Evolutionary conservation across 92 coral and sea anemone genomes (phyloP).

Genomic region (Porites lobata): DNA sequence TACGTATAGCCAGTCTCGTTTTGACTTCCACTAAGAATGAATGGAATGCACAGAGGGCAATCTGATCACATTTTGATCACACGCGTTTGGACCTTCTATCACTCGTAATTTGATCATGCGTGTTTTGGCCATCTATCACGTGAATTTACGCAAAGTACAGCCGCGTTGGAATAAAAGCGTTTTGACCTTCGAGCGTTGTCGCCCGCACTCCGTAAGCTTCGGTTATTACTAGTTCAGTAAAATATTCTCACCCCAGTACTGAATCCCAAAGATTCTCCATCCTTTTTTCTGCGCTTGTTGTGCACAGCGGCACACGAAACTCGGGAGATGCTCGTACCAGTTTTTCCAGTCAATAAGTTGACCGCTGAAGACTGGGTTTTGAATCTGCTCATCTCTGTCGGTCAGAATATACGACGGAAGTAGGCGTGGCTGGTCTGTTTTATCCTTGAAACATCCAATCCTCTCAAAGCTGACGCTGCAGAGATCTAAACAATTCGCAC

Average conservation of each 20-base stretch:
- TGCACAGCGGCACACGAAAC: constrained; percentile 90
- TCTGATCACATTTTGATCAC: too few species aligned
- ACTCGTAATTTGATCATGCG: too few species aligned
- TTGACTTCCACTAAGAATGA: too few species aligned
- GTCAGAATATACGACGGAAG: constrained; percentile 75
- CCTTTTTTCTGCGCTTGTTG: constrained; percentile 73
- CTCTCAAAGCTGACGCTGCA: constrained; percentile 33
- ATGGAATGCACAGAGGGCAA: too few species aligned
- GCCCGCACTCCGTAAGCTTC: too few species aligned
- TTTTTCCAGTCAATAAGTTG: constrained; percentile 71
- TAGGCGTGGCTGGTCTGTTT: constrained; percentile 41
- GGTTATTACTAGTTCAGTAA: neutral
- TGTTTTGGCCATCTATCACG: too few species aligned
- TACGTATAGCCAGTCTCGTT: too few species aligned
- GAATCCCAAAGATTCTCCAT: constrained; percentile 76
- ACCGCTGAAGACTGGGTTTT: constrained; percentile 52
- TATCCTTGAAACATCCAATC: constrained; percentile 28
- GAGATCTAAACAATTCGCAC: neutral
- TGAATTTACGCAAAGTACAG: too few species aligned
- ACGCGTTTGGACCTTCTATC: too few species aligned
- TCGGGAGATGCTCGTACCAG: constrained; percentile 78
- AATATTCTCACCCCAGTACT: constrained; percentile 63
- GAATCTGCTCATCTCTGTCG: constrained; percentile 68
- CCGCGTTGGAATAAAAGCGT: too few species aligned
- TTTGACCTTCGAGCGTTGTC: too few species aligned